A percentile compares a stretch with the other conserved stretches of the same genome.
Conservation (phyloP, 2,888 invertebrate species). For the Polymixis lichenea region DNA sequence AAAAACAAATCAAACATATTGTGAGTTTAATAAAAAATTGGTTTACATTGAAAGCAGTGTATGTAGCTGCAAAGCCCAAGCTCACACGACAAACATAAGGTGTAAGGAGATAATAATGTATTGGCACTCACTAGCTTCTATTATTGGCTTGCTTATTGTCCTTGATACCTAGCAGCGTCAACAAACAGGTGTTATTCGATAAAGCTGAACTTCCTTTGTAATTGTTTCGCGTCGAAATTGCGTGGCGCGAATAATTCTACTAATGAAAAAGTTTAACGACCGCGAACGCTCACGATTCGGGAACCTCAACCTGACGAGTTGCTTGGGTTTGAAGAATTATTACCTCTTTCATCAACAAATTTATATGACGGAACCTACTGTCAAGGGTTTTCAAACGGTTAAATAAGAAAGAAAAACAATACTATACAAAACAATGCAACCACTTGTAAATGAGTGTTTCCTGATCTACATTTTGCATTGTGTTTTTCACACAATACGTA, state of each 20-base stretch:
- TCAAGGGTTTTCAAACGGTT: not conserved
- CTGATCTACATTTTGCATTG: not conserved
- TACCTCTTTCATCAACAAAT: slow-evolving; percentile 48
- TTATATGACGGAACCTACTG: not conserved
- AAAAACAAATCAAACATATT: not conserved
- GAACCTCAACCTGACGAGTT: slow-evolving; percentile 39
- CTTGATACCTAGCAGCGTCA: slow-evolving; percentile 18
- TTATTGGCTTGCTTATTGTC: not conserved
- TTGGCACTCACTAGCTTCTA: not conserved
- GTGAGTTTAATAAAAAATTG: not conserved
- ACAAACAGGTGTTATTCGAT: slow-evolving; percentile 56
- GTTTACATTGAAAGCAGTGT: not conserved
- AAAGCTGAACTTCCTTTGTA: slow-evolving; percentile 47
- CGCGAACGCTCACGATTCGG: slow-evolving; percentile 33
- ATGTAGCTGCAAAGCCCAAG: not conserved
- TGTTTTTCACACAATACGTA: not conserved
- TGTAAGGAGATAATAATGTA: not conserved
- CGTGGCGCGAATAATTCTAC: slow-evolving; percentile 47
- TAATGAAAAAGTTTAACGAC: slow-evolving; percentile 64
- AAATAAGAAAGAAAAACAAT: not conserved
- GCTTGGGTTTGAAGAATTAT: slow-evolving; percentile 42
- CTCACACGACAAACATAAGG: not conserved
- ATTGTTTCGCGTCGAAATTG: slow-evolving; percentile 52
- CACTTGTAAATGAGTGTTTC: not conserved
- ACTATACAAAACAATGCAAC: not conserved